Percentiles rank a stretch among this genome's conserved stretches.
These are phyloP conservation scores for Melinopterus prodromus DNA, from an alignment of 2,888 invertebrate species.

Conservation along the genomic window DNA sequence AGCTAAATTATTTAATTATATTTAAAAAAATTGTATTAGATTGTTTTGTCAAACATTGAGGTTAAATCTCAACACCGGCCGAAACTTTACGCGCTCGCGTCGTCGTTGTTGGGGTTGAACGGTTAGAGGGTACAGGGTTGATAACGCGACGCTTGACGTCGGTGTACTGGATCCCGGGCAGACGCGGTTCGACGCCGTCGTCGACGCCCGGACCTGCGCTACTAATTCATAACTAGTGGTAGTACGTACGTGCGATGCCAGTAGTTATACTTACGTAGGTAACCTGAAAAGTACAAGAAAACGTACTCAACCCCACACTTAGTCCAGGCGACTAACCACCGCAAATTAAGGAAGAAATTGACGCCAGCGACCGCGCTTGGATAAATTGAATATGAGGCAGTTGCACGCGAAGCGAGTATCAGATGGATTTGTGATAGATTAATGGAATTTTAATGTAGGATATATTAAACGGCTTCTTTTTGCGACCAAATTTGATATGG, in stretches of 20 bases:
- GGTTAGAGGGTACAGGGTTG: conserved; percentile 18
- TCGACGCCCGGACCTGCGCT: conserved; percentile 63
- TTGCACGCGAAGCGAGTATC: not conserved
- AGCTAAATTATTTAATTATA: too few relatives aligned
- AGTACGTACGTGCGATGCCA: conserved; percentile 13
- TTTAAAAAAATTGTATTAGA: too few relatives aligned
- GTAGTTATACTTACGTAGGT: conserved; percentile 16
- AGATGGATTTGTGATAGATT: not conserved
- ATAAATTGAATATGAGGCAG: not conserved
- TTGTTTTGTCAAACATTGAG: not conserved
- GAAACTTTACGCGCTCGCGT: conserved; percentile 29
- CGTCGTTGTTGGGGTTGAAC: conserved; percentile 21
- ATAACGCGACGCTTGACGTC: conserved; percentile 46
- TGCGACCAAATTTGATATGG: too few relatives aligned
- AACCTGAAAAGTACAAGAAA: conserved; percentile 20
- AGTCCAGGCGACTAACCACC: not conserved
- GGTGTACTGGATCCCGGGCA: conserved; percentile 66
- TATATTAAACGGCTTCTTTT: not conserved
- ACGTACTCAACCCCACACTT: not conserved
- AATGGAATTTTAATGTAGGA: not conserved
- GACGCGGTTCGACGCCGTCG: conserved; percentile 63
- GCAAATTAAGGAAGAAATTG: not conserved
- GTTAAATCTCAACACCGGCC: conserved; percentile 28
- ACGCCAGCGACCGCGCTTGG: not conserved
- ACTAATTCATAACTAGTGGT: conserved; percentile 36